Conservation (phyloP, 2,797 vertebrate species). For the Protosalanx chinensis region DNA sequence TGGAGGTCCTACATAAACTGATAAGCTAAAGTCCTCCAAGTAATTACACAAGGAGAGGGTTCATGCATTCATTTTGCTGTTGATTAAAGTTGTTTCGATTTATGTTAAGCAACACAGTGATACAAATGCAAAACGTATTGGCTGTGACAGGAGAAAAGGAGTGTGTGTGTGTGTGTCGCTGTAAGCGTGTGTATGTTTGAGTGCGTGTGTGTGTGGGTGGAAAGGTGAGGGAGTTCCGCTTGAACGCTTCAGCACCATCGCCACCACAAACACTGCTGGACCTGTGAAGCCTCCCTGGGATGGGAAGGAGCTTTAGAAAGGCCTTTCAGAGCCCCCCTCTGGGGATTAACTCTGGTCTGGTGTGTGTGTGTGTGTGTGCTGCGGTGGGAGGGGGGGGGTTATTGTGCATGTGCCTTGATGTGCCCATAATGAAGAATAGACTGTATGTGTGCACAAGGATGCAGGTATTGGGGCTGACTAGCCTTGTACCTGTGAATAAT, state of each 20-base stretch:
- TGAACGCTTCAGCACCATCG: conserved; percentile 58
- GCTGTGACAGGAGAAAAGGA: conserved; percentile 36
- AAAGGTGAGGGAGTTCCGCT: conserved; percentile 62
- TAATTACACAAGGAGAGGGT: conserved; percentile 56
- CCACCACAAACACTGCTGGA: conserved; percentile 64
- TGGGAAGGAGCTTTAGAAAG: conserved; percentile 62
- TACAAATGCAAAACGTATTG: conserved; percentile 60
- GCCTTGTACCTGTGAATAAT: not conserved
- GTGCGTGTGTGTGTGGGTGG: conserved; percentile 43
- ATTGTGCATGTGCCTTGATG: not conserved
- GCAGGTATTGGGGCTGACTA: not conserved
- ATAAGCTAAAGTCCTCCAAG: conserved; percentile 63
- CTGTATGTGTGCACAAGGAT: not conserved
- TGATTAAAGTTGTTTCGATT: conserved; percentile 70
- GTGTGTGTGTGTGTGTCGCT: not conserved
- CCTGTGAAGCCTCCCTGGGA: conserved; percentile 58
- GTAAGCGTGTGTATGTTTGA: conserved; percentile 20
- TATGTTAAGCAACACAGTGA: conserved; percentile 64
- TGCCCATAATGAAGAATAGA: not conserved
- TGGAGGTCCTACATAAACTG: conserved; percentile 62
- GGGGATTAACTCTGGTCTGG: conserved; percentile 60
- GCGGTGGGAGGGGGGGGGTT: conserved; percentile 1
- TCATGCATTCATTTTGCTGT: conserved; percentile 59
- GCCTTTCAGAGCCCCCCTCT: conserved; percentile 61
- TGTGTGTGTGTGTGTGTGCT: conserved; percentile 44